These are phyloP conservation scores for Leiothrix lutea DNA, from an alignment of 2,113 vertebrate species.

Conservation along the genomic window DNA sequence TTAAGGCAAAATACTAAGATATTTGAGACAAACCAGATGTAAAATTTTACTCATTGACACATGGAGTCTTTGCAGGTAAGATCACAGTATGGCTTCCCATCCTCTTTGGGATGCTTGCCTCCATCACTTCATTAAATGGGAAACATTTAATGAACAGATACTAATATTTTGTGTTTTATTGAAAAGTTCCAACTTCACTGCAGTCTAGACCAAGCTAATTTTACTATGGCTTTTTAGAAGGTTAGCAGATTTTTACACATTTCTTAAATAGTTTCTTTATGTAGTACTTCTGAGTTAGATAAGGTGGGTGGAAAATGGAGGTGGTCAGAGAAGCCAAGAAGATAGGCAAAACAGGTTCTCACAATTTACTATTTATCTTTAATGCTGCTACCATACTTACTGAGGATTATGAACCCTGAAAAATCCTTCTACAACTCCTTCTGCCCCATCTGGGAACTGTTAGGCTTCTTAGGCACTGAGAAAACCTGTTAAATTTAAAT, in stretches of 20 bases:
- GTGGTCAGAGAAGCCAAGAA: neutral
- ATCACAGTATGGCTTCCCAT: neutral
- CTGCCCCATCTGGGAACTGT: neutral
- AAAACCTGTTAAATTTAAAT: neutral
- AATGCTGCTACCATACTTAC: neutral
- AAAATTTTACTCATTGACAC: neutral
- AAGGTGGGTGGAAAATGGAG: neutral
- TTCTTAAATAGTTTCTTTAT: neutral
- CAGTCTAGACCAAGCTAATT: neutral
- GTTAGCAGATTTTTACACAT: neutral
- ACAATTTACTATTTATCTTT: neutral
- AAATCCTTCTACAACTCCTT: neutral
- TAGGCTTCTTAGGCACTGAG: rapidly evolving
- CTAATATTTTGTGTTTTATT: neutral
- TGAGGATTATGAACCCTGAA: neutral
- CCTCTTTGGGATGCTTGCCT: neutral
- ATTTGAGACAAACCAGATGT: neutral
- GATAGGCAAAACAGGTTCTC: neutral
- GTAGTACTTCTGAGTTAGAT: neutral
- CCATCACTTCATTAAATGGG: neutral
- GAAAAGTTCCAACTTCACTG: neutral
- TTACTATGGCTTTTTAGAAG: neutral
- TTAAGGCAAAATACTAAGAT: neutral
- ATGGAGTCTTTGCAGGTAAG: neutral
- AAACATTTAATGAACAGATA: neutral